phyloP scores from a whole-genome alignment of 2,888 invertebrate genomes.

The Pteria penguin region DNA sequence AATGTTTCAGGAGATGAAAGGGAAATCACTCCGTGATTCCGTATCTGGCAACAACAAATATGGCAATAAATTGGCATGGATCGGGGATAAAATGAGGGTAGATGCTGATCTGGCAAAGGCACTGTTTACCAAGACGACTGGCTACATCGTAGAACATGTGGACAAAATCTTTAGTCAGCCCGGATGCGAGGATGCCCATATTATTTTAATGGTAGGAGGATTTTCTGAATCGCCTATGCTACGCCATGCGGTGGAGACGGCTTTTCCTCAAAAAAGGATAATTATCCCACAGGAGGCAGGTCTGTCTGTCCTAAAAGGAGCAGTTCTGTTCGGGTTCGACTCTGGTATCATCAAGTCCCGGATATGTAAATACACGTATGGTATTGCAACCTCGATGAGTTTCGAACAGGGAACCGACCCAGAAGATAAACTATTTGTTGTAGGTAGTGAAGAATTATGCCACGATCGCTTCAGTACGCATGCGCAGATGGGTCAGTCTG shows the following conservation, averaged over 20 bases:
- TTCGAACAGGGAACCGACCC: conserved; percentile 46
- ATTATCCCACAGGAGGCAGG: conserved; percentile 54
- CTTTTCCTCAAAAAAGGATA: conserved; percentile 33
- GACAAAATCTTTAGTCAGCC: conserved; percentile 36
- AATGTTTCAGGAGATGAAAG: conserved; percentile 31
- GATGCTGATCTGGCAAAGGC: conserved; percentile 40
- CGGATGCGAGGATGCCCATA: conserved; percentile 29
- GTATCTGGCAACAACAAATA: background rate
- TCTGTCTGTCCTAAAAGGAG: conserved; percentile 56
- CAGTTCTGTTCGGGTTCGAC: conserved; percentile 54
- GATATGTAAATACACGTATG: conserved; percentile 53
- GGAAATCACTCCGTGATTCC: conserved; percentile 9
- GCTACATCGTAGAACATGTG: conserved; percentile 40
- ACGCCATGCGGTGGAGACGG: conserved; percentile 32
- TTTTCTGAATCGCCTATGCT: conserved; percentile 54
- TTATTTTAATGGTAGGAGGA: conserved; percentile 58
- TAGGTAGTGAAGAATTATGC: conserved; percentile 4
- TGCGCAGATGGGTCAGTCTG: conserved; percentile 23
- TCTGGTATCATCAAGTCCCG: conserved; percentile 42
- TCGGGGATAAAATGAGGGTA: conserved; percentile 50
- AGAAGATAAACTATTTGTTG: conserved; percentile 16
- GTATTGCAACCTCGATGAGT: conserved; percentile 17
- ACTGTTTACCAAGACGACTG: conserved; percentile 43
- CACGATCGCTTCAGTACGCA: conserved; percentile 31
- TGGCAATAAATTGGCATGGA: conserved; percentile 20